Evolutionary conservation across 1,140 invertebrate genomes (phyloP).

Genomic region (Mya arenaria): DNA sequence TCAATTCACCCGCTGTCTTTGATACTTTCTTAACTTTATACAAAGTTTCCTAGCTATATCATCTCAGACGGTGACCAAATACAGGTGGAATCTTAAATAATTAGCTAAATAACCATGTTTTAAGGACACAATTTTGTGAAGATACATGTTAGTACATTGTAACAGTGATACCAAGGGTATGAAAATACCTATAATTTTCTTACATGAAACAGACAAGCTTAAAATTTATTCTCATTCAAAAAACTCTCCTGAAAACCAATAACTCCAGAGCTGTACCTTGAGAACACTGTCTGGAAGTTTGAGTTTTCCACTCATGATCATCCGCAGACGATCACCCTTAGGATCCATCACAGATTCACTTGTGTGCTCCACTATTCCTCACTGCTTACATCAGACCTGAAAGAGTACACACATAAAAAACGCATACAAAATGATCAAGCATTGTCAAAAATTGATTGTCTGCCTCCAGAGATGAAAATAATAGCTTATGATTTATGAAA

Average conservation of each 20-base stretch:
- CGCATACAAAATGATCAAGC: too few species aligned
- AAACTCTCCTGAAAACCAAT: not conserved
- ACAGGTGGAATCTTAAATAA: too few species aligned
- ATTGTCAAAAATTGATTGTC: too few species aligned
- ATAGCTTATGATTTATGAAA: too few species aligned
- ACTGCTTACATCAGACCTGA: too few species aligned
- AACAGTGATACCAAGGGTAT: not conserved
- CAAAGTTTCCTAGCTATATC: too few species aligned
- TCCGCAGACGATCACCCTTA: constrained; percentile 36
- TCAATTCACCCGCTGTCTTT: too few species aligned
- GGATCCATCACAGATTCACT: constrained; percentile 47
- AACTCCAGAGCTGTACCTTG: constrained; percentile 4
- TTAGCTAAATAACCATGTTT: not conserved
- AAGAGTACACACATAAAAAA: too few species aligned
- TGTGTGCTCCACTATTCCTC: too few species aligned
- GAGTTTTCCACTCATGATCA: constrained; percentile 36
- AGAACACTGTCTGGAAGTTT: constrained; percentile 40
- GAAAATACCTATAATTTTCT: not conserved
- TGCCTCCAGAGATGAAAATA: too few species aligned
- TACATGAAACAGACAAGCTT: not conserved
- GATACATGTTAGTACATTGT: not conserved
- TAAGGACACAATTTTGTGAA: not conserved
- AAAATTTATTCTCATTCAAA: not conserved
- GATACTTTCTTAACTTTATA: too few species aligned
- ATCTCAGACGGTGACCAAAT: too few species aligned